Evolutionary conservation across 2,888 invertebrate species (phyloP), one percentile per base, ranked within the genome.

Genomic region (Melanchra persicariae): DNA sequence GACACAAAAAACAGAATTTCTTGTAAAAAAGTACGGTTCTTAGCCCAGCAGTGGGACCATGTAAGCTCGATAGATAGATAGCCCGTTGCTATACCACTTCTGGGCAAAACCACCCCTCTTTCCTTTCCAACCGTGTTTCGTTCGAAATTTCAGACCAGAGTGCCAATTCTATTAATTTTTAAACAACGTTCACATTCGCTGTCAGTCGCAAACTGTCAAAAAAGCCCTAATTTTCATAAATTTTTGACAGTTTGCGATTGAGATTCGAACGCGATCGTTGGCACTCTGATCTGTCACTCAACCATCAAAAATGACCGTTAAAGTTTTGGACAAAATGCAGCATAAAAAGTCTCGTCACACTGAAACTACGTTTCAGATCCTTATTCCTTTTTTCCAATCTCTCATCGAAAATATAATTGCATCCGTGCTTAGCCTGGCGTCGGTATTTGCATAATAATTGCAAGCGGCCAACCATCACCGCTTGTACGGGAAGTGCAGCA

Each of bases 381-480:
- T 63, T 54, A 54, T 71, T 64, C 5, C n/a, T 55, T 72, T 70
- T 74, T 4, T 3, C 34, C n/a, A 24, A 19, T 43, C 64, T 15
- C 15, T 40, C 51, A 57, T 17, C 30, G 24, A 19, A 64, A 63
- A 58, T 17, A 12, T 49, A 60, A 49, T 4, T 12, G 45, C 17
- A 59, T 51, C 24, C 45, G 54, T 52, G 61, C 68, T 61, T 43
- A 65, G 26, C 58, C 15, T 51, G 34, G 49, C 68, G 43, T 62
- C 5, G 43, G 7, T 19, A 87, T 89, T 89, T 77, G 81, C 89
- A 89, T 90, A 87, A 88, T 87, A 89, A 89, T 88, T 82, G 86
- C 89, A 83, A 52, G 73, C 81, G 69, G 24, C 70, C 37, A 75
- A 68, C 75, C 51, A 62, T 51, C 24, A 15, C 43, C 30, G 5